A percentile compares a stretch with the other conserved stretches of the same genome.
Evolutionary conservation across 2,888 invertebrate genomes (phyloP).

Genomic region (Brachynemurus nebulosus): DNA sequence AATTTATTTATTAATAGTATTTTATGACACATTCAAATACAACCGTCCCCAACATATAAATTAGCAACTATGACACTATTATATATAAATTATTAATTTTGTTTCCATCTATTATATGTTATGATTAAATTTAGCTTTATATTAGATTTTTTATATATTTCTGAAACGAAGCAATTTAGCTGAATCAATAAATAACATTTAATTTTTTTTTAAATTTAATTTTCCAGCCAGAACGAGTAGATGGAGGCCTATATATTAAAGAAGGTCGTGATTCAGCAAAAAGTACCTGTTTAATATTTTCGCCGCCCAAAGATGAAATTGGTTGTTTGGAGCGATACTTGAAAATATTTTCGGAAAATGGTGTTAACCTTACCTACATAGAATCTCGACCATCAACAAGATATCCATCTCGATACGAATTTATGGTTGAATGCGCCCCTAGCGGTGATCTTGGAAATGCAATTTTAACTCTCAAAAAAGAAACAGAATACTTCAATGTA

Average conservation of each 20-base stretch:
- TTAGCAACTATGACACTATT: too few species aligned
- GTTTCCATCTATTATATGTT: too few species aligned
- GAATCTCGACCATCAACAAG: conserved; percentile 84
- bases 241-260: conserved; percentile 71
- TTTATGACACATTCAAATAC: too few species aligned
- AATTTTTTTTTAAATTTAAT: conserved; percentile 1
- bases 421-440: conserved; percentile 85
- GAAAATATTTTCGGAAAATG: conserved; percentile 69
- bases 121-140: too few species aligned
- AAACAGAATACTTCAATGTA: conserved; percentile 69
- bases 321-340: conserved; percentile 82
- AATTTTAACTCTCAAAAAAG: conserved; percentile 55
- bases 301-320: conserved; percentile 66
- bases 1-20: too few species aligned
- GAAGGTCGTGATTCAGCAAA: conserved; percentile 62
- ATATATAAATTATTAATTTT: too few species aligned
- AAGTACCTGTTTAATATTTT: conserved; percentile 75
- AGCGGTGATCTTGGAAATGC: conserved; percentile 61
- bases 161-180: too few species aligned
- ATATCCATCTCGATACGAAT: conserved; percentile 68
- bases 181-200: too few species aligned
- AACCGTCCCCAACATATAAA: too few species aligned
- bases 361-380: conserved; percentile 79
- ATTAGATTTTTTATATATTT: too few species aligned
- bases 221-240: conserved; percentile 61